Conservation (phyloP, 2,797 vertebrate genomes). For the Schizopygopsis malacanthus region DNA sequence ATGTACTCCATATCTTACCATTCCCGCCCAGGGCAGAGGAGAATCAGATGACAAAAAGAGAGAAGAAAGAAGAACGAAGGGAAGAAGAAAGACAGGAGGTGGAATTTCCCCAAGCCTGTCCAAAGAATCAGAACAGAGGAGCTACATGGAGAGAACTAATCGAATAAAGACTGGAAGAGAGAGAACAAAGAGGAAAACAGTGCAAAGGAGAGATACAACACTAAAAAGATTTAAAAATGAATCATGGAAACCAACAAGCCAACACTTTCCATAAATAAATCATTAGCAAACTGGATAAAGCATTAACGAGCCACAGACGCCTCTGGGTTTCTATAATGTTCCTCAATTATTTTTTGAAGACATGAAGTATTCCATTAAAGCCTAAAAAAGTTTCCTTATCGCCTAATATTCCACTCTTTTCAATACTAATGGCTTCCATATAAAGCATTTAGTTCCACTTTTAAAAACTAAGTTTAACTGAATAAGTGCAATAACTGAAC, state of each 20-base stretch:
- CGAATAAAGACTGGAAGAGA: conserved; percentile 34
- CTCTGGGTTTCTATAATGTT: conserved; percentile 20
- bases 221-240: conserved; percentile 46
- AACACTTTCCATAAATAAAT: conserved; percentile 66
- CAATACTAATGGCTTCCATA: conserved; percentile 37
- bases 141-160: conserved; percentile 24
- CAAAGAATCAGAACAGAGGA: conserved; percentile 36
- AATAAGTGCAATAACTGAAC: conserved; percentile 11
- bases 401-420: background rate
- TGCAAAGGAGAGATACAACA: conserved; percentile 24
- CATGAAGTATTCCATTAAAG: conserved; percentile 37
- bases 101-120: conserved; percentile 23
- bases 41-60: conserved; percentile 25
- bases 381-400: background rate
- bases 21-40: conserved; percentile 10
- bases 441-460: conserved; percentile 46
- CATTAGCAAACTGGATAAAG: conserved; percentile 63
- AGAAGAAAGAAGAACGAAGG: conserved; percentile 4
- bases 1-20: conserved; percentile 51
- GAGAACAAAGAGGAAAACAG: conserved; percentile 14
- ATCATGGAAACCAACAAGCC: conserved; percentile 58
- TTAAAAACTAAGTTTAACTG: conserved; percentile 46
- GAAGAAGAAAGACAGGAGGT: conserved; percentile 39
- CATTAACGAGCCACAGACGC: conserved; percentile 57
- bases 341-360: conserved; percentile 6